phyloP scores from a whole-genome alignment of 2,888 invertebrate genomes.

The Erynnis tages region DNA sequence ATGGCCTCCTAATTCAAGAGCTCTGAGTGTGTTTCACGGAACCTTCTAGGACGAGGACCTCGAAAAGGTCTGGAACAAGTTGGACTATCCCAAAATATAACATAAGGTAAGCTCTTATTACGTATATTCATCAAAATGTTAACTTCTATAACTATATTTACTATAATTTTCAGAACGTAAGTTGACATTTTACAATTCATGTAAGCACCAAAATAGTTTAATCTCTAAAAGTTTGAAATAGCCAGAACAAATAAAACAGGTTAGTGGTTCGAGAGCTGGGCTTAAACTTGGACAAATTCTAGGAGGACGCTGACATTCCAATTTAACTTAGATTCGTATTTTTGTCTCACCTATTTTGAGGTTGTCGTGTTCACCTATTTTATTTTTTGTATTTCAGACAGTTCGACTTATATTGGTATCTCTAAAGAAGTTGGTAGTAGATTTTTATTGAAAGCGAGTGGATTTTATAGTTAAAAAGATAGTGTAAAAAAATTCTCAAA shows the following conservation, averaged over 20 bases:
- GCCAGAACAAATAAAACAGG: constrained; percentile 9
- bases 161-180: background rate
- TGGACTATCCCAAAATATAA: no score
- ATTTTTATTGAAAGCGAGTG: no score
- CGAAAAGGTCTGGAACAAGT: no score
- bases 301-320: constrained; percentile 23
- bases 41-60: no score
- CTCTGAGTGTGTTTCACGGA: no score
- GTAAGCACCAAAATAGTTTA: background rate
- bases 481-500: no score
- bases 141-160: no score
- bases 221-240: constrained; percentile 4
- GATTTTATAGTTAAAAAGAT: background rate
- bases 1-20: no score
- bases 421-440: background rate
- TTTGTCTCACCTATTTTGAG: constrained; percentile 16
- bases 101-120: no score
- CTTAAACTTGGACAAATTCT: constrained; percentile 20
- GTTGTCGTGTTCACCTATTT: constrained; percentile 13
- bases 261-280: constrained; percentile 3
- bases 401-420: background rate
- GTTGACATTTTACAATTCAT: background rate
- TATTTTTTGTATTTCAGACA: background rate
- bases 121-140: no score
- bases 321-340: constrained; percentile 25